Base-by-base conservation (phyloP, 2,888 invertebrate species). In the Erebia epiphron region DNA sequence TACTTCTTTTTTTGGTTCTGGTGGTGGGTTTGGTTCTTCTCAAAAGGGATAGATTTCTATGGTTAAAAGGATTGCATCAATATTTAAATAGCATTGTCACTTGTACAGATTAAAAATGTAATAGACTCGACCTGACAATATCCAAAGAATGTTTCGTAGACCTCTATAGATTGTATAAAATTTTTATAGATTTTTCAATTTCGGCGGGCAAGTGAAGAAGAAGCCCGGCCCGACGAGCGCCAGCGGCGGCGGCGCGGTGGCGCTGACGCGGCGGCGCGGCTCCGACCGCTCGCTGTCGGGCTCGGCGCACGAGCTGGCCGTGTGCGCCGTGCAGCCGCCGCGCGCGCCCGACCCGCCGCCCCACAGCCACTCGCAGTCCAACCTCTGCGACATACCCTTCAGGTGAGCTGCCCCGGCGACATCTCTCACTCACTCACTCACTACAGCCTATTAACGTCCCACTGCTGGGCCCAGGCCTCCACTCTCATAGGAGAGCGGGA, bases 361-460 rank as follows among this genome's bases (percentile, higher is more conserved):
- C 26, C 97, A 97, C 89, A 97, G 97, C 82, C 98, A 98, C 88
- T 97, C 97, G 82, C 98, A 98, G 88, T 97, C 97, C 82, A 98
- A 98, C 92, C 95, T 98, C 76, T 96, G 96, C 83, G 97, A 97
- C 82, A 86, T 97, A 80, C 96, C 97, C 18, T 96, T 96, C 93
- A 96, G 97, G 97, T 97, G 91, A 81, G 60, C 21, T n/a, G 41
- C 35, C 2, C 21, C 26, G 41, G 10, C 14, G 46, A 49, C 11
- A 21, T 21, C 21, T 2, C 21, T 21, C 21, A 2, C 2, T n/a
- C n/a, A n/a, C n/a, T n/a, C n/a, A n/a, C n/a, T n/a, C n/a, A n/a
- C n/a, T n/a, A n/a, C n/a, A n/a, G n/a, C n/a, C n/a, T n/a, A n/a
- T n/a, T n/a, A n/a, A n/a, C n/a, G n/a, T n/a, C n/a, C n/a, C n/a